Base-by-base conservation (phyloP, 1,140 invertebrate genomes). In the Colletes gigas region DNA sequence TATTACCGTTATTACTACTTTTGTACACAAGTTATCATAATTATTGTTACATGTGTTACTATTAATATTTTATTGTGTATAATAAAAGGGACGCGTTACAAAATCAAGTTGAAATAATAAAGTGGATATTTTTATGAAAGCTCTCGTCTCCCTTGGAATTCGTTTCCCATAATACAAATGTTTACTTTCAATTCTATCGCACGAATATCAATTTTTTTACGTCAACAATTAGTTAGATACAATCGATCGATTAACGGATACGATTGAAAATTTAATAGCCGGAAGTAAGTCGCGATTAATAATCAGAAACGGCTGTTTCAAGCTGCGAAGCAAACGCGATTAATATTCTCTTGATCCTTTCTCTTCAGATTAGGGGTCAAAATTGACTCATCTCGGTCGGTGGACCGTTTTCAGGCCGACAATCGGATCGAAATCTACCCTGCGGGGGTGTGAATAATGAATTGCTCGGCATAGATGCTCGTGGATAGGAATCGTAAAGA, bases 61-160 rank as follows among this genome's bases (percentile, higher is more conserved):
- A 78, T 52, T 79, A 80, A 71, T 83, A 79, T 39, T 80, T 52
- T 85, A 60, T 86, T 70, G 41, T 79, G 71, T 77, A 82, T 83
- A 86, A 74, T 72, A 60, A 74, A 78, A 67, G 63, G 83, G 59
- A 86, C 68, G 80, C 76, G 55, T 59, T 63, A 55, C 14, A 77
- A 75, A 83, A 73, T 39, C 21, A 66, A 75, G 69, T 86, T 86
- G 55, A 74, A 77, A 50, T 15, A 85, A 86, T 86, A 86, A 86
- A 86, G 60, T 65, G 73, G 72, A 81, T 86, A 86, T 86, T 86
- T 86, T 86, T 86, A 86, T 83, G 84, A 86, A 86, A 60, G 10
- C 17, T 52, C 8, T 55, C 4, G 50, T 50, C 47, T 63, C 41
- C 21, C 10, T 69, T 14, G 7, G 5, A 50, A 50, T 14, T 30